Evolutionary conservation across 2,888 invertebrate species (phyloP).

Genomic region (Marasmarcha lunaedactyla): DNA sequence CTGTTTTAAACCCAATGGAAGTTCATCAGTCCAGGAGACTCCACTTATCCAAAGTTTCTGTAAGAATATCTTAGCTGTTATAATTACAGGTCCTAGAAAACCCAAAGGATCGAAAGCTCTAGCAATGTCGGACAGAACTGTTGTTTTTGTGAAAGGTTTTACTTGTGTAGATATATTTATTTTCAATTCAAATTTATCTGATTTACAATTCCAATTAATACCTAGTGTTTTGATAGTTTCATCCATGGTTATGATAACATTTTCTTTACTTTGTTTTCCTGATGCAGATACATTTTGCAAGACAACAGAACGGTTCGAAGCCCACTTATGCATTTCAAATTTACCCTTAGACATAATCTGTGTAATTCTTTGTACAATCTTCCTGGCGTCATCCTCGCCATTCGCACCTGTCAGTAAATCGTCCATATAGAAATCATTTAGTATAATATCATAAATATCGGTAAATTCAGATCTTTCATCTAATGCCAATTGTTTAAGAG

Average conservation of each 20-base stretch:
- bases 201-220: background rate
- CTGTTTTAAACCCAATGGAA: background rate
- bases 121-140: slow-evolving; percentile 9
- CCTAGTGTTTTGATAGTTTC: no score
- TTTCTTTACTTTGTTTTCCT: no score
- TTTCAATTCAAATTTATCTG: background rate
- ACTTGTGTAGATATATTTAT: background rate
- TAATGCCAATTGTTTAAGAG: slow-evolving; percentile 5
- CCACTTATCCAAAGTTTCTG: slow-evolving; percentile 10
- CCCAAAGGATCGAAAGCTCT: slow-evolving; percentile 13
- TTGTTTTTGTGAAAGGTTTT: background rate
- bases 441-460: no score
- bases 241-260: no score
- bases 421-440: no score
- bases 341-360: no score
- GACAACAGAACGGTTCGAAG: no score
- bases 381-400: no score
- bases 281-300: no score
- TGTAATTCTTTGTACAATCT: no score
- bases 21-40: background rate
- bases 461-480: slow-evolving; percentile 5
- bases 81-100: slow-evolving; percentile 11
- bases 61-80: slow-evolving; percentile 13
- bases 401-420: no score
- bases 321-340: no score